These are phyloP conservation scores for Noctua janthina DNA, from an alignment of 2,888 invertebrate species.

Conservation along the genomic window DNA sequence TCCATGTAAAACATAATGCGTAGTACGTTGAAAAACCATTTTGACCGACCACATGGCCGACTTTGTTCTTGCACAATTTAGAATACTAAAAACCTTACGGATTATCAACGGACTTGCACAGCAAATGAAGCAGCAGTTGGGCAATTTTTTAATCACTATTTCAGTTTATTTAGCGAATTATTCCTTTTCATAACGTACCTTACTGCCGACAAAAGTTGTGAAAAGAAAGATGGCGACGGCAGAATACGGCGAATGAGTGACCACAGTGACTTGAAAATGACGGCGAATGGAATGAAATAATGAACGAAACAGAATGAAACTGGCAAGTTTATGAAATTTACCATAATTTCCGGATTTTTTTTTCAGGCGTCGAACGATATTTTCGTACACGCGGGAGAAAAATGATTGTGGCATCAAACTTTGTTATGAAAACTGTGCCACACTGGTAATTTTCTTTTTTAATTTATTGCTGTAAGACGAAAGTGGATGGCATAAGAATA, in stretches of 20 bases:
- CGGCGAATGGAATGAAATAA: conserved; percentile 60
- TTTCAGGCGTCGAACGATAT: conserved; percentile 42
- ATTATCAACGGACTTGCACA: conserved; percentile 55
- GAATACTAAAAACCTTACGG: conserved; percentile 63
- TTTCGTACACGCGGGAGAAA: conserved; percentile 44
- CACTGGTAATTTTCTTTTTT: background rate
- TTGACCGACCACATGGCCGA: conserved; percentile 87
- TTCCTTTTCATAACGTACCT: conserved; percentile 83
- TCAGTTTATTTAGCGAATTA: conserved; percentile 69
- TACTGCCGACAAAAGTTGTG: conserved; percentile 84
- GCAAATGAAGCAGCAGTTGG: conserved; percentile 51
- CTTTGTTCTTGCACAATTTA: conserved; percentile 63
- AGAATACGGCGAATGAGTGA: conserved; percentile 71
- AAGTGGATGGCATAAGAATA: background rate
- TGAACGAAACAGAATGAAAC: conserved; percentile 54
- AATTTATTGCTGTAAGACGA: conserved; percentile 13
- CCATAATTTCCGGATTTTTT: conserved; percentile 60
- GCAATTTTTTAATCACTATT: conserved; percentile 63
- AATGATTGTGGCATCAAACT: conserved; percentile 45
- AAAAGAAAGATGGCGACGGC: conserved; percentile 89
- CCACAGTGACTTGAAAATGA: conserved; percentile 56
- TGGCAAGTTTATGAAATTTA: conserved; percentile 61
- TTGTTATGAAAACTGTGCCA: background rate
- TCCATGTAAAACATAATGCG: conserved; percentile 85
- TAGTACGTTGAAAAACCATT: conserved; percentile 82